phyloP scores from a whole-genome alignment of 30 jellyfish, hydroid and myxozoan species.

The Nemopilema nomurai region DNA sequence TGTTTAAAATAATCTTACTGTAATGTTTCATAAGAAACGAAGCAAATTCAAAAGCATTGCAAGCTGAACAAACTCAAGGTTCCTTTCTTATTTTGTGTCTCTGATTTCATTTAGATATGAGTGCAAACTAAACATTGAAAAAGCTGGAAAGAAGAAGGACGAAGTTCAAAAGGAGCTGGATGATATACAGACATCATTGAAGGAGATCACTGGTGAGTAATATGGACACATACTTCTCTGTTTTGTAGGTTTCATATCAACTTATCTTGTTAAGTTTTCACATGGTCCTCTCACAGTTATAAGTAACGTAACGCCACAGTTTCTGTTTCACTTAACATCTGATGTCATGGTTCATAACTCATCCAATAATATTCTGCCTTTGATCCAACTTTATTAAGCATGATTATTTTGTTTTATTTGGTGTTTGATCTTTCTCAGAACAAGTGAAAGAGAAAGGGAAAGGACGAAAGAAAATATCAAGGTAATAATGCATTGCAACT shows the following conservation, averaged over 20 bases:
- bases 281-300: no score
- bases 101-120: slow-evolving; percentile 50
- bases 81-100: not conserved
- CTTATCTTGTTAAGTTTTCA: no score
- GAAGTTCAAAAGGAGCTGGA: slow-evolving; percentile 61
- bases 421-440: slow-evolving; percentile 36
- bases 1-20: no score
- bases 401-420: not conserved
- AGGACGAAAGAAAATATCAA: slow-evolving; percentile 61
- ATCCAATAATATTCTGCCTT: not conserved
- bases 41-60: no score
- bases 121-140: slow-evolving; percentile 44
- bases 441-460: slow-evolving; percentile 72
- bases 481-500: no score
- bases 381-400: not conserved
- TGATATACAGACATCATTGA: slow-evolving; percentile 50
- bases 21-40: no score
- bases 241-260: no score
- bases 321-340: no score
- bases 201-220: slow-evolving; percentile 57
- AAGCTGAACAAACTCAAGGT: not conserved
- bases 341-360: no score
- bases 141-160: slow-evolving; percentile 55
- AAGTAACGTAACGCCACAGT: no score
- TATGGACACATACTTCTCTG: no score